Evolutionary conservation across 2,888 invertebrate genomes (phyloP), one percentile per base, ranked within the genome.

Genomic region (Rapana venosa): DNA sequence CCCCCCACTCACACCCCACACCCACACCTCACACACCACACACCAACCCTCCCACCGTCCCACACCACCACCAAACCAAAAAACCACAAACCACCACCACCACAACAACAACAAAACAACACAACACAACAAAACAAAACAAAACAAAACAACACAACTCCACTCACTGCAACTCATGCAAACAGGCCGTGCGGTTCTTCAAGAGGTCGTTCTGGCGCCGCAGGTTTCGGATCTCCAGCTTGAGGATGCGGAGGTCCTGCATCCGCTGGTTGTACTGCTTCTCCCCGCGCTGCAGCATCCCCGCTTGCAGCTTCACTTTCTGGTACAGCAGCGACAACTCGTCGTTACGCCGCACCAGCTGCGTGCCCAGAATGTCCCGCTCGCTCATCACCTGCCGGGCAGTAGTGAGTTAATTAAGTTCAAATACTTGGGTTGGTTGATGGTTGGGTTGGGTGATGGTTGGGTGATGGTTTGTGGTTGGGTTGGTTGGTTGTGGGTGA

Each of bases 211-310:
- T 96, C 93, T 96, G 96, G 32, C 96, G 91, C 22, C 96, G 92
- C 58, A 98, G 96, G 92, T 98, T 97, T 90, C 97, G 97, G 91
- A 97, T 96, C 96, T 99, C 98, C 81, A 98, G 96, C 93, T 98
- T 98, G 32, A 99, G 97, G 11, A 98, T 96, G 0, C 98, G 97
- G 88, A 98, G 98, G 93, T 99, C 99, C 92, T 98, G 98, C 47
- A 98, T 96, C 13, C 98, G 97, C 94, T 98, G 97, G 89, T 97
- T 97, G 95, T 98, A 98, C 92, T 98, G 97, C 0, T 97, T 96
- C 94, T 98, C 97, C 5, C 98, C 98, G 95, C 97, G 97, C 93
- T 97, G 97, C 89, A 98, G 95, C 0, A 98, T 98, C n/a, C 97
- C 97, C 95, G 98, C 97, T 92, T 74, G 77, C 20, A 79, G 77